A percentile compares a stretch with the other conserved stretches of the same genome.
These are phyloP conservation scores for Drosophila mayaguana DNA, from an alignment of 2,888 invertebrate genomes.

Conservation along the genomic window DNA sequence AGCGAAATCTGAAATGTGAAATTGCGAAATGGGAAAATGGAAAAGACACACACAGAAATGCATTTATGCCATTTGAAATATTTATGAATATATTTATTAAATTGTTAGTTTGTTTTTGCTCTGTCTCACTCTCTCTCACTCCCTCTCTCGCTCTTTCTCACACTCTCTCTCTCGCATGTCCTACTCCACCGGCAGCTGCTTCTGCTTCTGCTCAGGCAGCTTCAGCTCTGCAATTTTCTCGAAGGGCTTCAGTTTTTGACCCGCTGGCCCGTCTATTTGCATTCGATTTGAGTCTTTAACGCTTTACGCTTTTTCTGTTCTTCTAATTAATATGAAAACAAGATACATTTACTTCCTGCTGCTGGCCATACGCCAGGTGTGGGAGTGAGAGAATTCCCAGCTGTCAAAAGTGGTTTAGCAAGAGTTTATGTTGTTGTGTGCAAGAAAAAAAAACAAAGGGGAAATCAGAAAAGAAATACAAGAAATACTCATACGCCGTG, in stretches of 20 bases:
- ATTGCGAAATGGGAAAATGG: conserved; percentile 29
- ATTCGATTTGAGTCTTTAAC: conserved; percentile 58
- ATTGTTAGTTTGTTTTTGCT: conserved; percentile 2
- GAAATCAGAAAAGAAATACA: neutral
- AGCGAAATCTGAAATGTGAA: neutral
- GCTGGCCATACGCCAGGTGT: conserved; percentile 56
- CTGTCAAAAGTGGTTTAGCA: conserved; percentile 48
- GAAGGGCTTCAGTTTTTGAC: conserved; percentile 22
- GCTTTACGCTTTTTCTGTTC: conserved; percentile 53
- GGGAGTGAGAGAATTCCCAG: conserved; percentile 22
- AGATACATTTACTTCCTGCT: conserved; percentile 24
- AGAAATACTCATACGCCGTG: conserved; percentile 38
- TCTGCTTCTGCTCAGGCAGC: conserved; percentile 17
- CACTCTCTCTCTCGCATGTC: neutral
- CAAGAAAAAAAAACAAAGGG: neutral
- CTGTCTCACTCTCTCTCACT: too few relatives aligned
- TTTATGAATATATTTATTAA: conserved; percentile 70
- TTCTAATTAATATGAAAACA: conserved; percentile 61
- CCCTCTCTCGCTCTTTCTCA: too few relatives aligned
- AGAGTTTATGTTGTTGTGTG: conserved; percentile 9
- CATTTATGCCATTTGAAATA: conserved; percentile 52
- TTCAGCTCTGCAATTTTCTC: conserved; percentile 18
- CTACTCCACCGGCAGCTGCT: conserved; percentile 29
- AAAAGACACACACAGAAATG: conserved; percentile 42
- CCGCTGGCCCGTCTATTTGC: conserved; percentile 38